A percentile compares a stretch with the other conserved stretches of the same genome.
Conservation (phyloP, 2,888 invertebrate species). For the Ichneumon xanthorius region DNA sequence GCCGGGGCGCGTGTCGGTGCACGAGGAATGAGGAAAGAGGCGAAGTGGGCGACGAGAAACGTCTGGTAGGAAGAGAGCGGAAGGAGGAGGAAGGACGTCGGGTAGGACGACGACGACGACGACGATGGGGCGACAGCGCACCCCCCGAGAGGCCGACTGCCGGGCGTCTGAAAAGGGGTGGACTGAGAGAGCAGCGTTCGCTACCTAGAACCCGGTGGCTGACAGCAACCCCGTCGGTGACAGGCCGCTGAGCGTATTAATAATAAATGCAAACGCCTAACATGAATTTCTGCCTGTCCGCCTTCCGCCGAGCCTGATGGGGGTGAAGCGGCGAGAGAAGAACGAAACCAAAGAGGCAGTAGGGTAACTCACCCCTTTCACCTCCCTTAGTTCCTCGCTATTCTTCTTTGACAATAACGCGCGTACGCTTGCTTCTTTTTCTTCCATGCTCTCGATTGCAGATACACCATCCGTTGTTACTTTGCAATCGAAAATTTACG, state of each 20-base stretch:
- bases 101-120: constrained; percentile 61
- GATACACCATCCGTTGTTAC: not conserved
- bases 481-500: not conserved
- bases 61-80: constrained; percentile 60
- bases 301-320: constrained; percentile 53
- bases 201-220: constrained; percentile 75
- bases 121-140: constrained; percentile 60
- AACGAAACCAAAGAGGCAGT: constrained; percentile 43
- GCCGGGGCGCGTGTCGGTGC: constrained; percentile 60
- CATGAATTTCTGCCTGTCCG: constrained; percentile 80
- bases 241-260: constrained; percentile 82
- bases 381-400: constrained; percentile 15
- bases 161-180: constrained; percentile 65
- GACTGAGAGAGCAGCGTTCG: constrained; percentile 33
- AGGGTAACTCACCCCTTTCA: constrained; percentile 41
- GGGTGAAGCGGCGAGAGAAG: constrained; percentile 31
- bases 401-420: constrained; percentile 4
- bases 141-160: constrained; percentile 69
- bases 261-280: constrained; percentile 84
- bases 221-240: constrained; percentile 80
- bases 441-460: constrained; percentile 21
- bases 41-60: constrained; percentile 53
- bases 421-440: constrained; percentile 9
- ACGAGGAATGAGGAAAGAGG: constrained; percentile 62
- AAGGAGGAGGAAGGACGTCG: constrained; percentile 62